phyloP scores from a whole-genome alignment of 2,797 vertebrate species.

The Myripristis jacobus region DNA sequence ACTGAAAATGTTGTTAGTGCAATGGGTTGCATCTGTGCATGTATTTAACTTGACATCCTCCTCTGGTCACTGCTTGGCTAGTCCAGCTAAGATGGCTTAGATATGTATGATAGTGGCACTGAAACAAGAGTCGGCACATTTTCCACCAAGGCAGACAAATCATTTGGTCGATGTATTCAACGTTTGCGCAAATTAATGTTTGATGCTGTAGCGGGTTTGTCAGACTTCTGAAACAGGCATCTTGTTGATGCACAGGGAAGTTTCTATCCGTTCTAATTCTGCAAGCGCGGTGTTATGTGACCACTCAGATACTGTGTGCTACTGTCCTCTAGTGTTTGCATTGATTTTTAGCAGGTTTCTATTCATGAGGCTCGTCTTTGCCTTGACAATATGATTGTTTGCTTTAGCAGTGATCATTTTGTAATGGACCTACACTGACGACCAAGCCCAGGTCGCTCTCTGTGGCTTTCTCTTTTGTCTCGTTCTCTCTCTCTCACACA shows the following conservation, averaged over 20 bases:
- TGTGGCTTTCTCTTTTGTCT: constrained; percentile 3
- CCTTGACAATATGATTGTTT: constrained; percentile 62
- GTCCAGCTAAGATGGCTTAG: background rate
- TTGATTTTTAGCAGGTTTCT: constrained; percentile 45
- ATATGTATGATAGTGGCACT: background rate
- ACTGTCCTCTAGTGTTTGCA: constrained; percentile 43
- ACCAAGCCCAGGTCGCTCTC: constrained; percentile 7
- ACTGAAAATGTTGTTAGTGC: too few species aligned
- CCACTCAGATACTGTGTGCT: constrained; percentile 42
- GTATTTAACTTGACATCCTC: background rate
- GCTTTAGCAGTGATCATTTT: constrained; percentile 34
- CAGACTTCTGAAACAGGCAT: constrained; percentile 1
- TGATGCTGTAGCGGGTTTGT: constrained; percentile 1
- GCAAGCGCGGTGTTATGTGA: constrained; percentile 49
- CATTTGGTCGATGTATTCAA: constrained; percentile 1
- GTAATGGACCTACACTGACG: constrained; percentile 23
- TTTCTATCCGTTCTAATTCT: constrained; percentile 31
- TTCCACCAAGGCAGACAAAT: background rate
- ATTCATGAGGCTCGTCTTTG: constrained; percentile 43
- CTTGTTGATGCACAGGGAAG: constrained; percentile 11
- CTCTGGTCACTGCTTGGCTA: background rate
- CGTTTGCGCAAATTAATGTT: constrained; percentile 12
- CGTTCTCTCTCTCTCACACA: constrained; percentile 14
- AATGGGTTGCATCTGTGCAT: too few species aligned
- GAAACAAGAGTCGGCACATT: background rate